phyloP scores from a whole-genome alignment of 2,113 vertebrate species.

The Danionella cerebrum region DNA sequence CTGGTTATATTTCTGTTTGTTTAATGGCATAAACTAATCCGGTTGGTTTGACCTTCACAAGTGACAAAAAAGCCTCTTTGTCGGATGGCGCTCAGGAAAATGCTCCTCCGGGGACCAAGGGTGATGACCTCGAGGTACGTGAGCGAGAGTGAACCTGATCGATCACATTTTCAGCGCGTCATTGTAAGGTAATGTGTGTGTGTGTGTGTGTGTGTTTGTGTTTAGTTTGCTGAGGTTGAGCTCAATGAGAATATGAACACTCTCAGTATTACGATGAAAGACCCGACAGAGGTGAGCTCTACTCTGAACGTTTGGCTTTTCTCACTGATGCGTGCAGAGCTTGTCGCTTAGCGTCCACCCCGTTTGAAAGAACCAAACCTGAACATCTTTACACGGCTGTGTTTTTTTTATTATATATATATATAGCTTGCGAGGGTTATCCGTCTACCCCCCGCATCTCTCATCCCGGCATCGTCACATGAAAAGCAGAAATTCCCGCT shows the following conservation, averaged over 20 bases:
- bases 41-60: constrained; percentile 33
- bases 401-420: neutral
- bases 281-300: constrained; percentile 48
- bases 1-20: neutral
- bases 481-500: constrained; percentile 77
- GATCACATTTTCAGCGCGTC: neutral
- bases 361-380: too few relatives aligned
- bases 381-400: too few relatives aligned
- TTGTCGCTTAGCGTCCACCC: too few relatives aligned
- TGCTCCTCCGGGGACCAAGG: neutral
- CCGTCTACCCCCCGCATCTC: constrained; percentile 71
- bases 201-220: neutral
- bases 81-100: constrained; percentile 26
- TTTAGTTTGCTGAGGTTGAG: constrained; percentile 33
- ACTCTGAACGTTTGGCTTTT: neutral
- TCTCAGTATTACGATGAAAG: constrained; percentile 50
- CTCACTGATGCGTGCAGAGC: too few relatives aligned
- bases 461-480: constrained; percentile 68
- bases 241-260: constrained; percentile 33
- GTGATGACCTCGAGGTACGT: constrained; percentile 57
- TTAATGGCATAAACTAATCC: too few relatives aligned
- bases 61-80: constrained; percentile 55
- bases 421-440: constrained; percentile 57
- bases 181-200: neutral
- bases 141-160: neutral